Conservation (phyloP, 2,113 vertebrate species). For the Hypomesus transpacificus region DNA sequence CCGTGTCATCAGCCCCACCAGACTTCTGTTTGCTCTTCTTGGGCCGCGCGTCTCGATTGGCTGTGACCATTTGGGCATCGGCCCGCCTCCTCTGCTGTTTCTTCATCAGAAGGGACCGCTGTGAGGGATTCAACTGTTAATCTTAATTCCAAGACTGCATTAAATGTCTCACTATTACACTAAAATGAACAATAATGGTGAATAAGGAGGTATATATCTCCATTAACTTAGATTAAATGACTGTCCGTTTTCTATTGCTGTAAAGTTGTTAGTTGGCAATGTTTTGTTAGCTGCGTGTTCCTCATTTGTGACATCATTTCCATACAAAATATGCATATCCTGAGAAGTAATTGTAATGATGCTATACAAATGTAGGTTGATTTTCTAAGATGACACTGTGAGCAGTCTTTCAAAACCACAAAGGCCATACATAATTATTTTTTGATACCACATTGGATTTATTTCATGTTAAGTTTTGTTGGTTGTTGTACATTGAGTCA, state of each 20-base stretch:
- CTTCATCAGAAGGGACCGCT: conserved; percentile 71
- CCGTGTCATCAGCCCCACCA: conserved; percentile 59
- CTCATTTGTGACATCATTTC: too few species aligned
- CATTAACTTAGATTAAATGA: background rate
- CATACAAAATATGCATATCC: too few species aligned
- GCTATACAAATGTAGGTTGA: too few species aligned
- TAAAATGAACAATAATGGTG: background rate
- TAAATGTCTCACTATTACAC: background rate
- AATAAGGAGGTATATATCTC: background rate
- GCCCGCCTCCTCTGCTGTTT: conserved; percentile 74
- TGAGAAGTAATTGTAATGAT: too few species aligned
- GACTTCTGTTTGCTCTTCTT: conserved; percentile 65
- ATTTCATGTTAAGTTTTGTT: too few species aligned
- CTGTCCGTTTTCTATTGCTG: background rate
- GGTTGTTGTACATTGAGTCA: too few species aligned
- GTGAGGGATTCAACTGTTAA: conserved; percentile 7
- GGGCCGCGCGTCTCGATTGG: conserved; percentile 64
- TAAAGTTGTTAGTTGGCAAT: too few species aligned
- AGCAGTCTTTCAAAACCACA: too few species aligned
- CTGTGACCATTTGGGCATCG: conserved; percentile 70
- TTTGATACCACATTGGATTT: too few species aligned
- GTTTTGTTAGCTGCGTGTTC: too few species aligned
- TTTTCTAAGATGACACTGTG: too few species aligned
- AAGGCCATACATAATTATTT: too few species aligned
- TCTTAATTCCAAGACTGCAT: conserved; percentile 3